phyloP scores from a whole-genome alignment of 2,113 vertebrate species.

The Mugil cephalus region DNA sequence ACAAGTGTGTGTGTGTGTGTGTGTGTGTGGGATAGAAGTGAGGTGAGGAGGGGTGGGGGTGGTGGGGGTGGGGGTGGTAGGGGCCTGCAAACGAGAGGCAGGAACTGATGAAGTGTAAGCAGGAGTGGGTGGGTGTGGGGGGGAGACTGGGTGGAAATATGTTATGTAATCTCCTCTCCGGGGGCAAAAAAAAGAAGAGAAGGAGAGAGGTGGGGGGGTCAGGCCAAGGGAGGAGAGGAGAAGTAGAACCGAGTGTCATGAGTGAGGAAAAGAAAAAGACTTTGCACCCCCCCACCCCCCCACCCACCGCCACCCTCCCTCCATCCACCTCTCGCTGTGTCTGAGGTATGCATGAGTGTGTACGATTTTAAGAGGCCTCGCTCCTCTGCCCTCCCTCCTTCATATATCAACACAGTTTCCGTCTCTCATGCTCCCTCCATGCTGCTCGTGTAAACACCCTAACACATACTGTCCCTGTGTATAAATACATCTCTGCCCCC shows the following conservation, averaged over 20 bases:
- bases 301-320: no score
- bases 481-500: constrained; percentile 10
- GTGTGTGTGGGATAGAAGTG: background rate
- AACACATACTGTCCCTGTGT: constrained; percentile 22
- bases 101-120: constrained; percentile 72
- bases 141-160: constrained; percentile 69
- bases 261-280: constrained; percentile 30
- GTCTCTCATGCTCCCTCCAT: constrained; percentile 20
- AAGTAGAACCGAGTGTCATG: constrained; percentile 49
- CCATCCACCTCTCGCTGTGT: background rate
- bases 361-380: constrained; percentile 28
- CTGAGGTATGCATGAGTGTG: constrained; percentile 32
- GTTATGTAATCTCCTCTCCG: constrained; percentile 81
- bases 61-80: constrained; percentile 23
- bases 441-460: constrained; percentile 30
- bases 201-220: constrained; percentile 51
- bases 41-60: constrained; percentile 6
- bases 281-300: constrained; percentile 32
- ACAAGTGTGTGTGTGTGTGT: constrained; percentile 61
- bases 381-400: constrained; percentile 15
- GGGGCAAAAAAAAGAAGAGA: constrained; percentile 57
- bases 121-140: constrained; percentile 39
- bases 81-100: constrained; percentile 30
- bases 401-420: constrained; percentile 36
- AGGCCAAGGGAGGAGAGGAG: constrained; percentile 45